Percentiles rank a stretch among this genome's conserved stretches.
Evolutionary conservation across 92 coral and sea anemone species (phyloP).

Genomic region (Heteractis magnifica): DNA sequence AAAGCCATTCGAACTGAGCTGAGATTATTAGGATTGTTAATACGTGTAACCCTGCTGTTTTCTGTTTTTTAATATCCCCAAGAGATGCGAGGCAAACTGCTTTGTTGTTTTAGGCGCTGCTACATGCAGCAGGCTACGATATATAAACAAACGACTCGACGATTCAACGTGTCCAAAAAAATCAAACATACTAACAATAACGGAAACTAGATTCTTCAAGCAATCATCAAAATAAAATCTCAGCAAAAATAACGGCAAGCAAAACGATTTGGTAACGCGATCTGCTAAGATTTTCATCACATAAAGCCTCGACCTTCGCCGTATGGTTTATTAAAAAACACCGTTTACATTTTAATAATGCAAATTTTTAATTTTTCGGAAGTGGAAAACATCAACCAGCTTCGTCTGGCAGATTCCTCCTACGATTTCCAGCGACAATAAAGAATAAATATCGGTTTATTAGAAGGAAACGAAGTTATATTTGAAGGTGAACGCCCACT

Average conservation of each 20-base stretch:
- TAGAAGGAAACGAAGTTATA: neutral
- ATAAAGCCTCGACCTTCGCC: neutral
- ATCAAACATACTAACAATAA: neutral
- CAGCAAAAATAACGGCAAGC: neutral
- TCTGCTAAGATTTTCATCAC: neutral
- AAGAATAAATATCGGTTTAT: neutral
- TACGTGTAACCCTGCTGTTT: too few relatives aligned
- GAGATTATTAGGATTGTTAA: too few relatives aligned
- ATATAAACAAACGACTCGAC: too few relatives aligned
- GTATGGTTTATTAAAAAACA: neutral
- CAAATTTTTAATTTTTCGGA: neutral
- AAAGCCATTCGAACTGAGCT: too few relatives aligned
- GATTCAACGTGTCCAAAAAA: too few relatives aligned
- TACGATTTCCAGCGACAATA: neutral
- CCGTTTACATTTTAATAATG: neutral
- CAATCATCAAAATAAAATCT: neutral
- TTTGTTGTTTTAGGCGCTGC: too few relatives aligned
- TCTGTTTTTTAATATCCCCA: too few relatives aligned
- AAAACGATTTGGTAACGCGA: neutral
- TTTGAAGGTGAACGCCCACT: conserved; percentile 38
- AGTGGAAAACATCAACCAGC: neutral
- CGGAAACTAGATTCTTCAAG: neutral
- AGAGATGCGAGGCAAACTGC: too few relatives aligned
- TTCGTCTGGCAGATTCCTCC: neutral
- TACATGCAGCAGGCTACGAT: too few relatives aligned